Conservation (phyloP, 2,888 invertebrate genomes). For the Apantesis nais region DNA sequence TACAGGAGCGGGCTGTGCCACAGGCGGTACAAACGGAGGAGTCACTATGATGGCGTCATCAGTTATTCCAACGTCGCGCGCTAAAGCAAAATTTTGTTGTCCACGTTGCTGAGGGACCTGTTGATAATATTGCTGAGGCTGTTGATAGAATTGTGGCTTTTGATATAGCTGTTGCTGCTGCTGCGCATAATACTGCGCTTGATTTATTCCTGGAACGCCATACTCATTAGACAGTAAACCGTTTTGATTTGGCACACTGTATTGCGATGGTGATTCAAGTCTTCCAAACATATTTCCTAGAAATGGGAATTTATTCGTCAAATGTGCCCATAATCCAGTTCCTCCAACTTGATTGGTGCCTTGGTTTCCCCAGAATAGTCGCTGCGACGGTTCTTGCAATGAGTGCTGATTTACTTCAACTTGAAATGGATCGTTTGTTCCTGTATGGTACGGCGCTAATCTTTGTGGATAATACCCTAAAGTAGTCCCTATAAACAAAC, state of each 20-base stretch:
- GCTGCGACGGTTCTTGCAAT: slow-evolving; percentile 70
- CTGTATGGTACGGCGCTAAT: slow-evolving; percentile 69
- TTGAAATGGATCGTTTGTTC: slow-evolving; percentile 69
- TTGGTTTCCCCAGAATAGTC: slow-evolving; percentile 74
- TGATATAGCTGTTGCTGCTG: slow-evolving; percentile 53
- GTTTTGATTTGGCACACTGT: slow-evolving; percentile 60
- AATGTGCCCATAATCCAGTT: slow-evolving; percentile 72
- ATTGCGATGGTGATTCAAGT: slow-evolving; percentile 69
- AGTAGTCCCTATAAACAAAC: slow-evolving; percentile 68
- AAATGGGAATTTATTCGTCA: slow-evolving; percentile 80
- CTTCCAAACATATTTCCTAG: slow-evolving; percentile 77
- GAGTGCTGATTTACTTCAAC: slow-evolving; percentile 61
- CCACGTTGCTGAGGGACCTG: slow-evolving; percentile 53
- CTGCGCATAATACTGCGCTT: slow-evolving; percentile 44
- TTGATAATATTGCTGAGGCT: slow-evolving; percentile 48
- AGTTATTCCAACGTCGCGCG: slow-evolving; percentile 74
- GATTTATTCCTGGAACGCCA: slow-evolving; percentile 42
- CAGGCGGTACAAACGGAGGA: slow-evolving; percentile 72
- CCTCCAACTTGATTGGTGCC: slow-evolving; percentile 80
- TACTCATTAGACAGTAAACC: slow-evolving; percentile 48
- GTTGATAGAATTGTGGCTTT: slow-evolving; percentile 36
- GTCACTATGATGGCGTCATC: slow-evolving; percentile 81
- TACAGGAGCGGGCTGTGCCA: slow-evolving; percentile 49
- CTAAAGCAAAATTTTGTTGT: slow-evolving; percentile 59
- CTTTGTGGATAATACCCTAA: slow-evolving; percentile 71